phyloP scores from a whole-genome alignment of 2,888 invertebrate genomes.

The Pterobdella sp. region DNA sequence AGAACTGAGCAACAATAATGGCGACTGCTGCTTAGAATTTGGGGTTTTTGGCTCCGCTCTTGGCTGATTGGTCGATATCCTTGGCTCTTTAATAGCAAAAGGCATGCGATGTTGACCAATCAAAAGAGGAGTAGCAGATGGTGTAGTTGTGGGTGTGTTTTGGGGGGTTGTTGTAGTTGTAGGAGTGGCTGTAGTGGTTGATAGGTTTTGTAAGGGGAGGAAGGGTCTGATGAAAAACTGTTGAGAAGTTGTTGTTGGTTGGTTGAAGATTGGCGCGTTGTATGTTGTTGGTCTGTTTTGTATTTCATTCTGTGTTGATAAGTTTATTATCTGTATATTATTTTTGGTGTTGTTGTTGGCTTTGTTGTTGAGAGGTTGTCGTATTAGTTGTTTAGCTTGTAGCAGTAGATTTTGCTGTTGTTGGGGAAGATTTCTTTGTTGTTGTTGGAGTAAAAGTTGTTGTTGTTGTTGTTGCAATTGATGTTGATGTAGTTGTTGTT shows the following conservation, averaged over 20 bases:
- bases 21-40: conserved; percentile 42
- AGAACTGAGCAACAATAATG: neutral
- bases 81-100: conserved; percentile 37
- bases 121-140: conserved; percentile 29
- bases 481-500: neutral
- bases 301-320: neutral
- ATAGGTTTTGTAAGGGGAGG: conserved; percentile 41
- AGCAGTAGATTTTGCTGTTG: conserved; percentile 4
- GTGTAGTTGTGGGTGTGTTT: conserved; percentile 33
- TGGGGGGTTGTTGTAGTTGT: conserved; percentile 36
- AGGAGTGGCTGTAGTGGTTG: conserved; percentile 35
- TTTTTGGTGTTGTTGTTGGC: conserved; percentile 3
- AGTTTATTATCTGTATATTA: neutral
- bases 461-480: neutral
- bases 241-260: neutral
- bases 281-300: neutral
- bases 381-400: neutral
- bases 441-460: neutral
- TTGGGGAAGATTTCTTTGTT: neutral
- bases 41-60: conserved; percentile 51
- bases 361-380: conserved; percentile 7
- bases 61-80: conserved; percentile 52
- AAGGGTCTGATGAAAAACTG: neutral
- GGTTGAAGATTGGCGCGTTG: neutral
- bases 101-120: conserved; percentile 45